Percentiles rank a stretch among this genome's conserved stretches.
These are phyloP conservation scores for Labrus mixtus DNA, from an alignment of 2,113 vertebrate genomes.

Conservation along the genomic window DNA sequence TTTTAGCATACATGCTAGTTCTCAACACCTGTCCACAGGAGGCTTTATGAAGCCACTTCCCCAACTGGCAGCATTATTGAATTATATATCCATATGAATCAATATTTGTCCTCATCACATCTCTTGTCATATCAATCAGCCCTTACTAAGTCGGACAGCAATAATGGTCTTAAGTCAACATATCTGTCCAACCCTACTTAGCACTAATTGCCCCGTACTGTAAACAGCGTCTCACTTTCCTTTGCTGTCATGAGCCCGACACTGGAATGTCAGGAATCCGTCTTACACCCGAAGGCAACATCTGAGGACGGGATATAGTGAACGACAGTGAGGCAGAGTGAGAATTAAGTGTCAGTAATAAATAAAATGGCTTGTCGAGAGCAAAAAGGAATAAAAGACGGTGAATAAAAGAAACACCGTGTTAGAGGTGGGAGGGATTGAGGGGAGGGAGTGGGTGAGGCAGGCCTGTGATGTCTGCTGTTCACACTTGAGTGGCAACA, in stretches of 20 bases:
- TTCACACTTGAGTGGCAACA: conserved; percentile 44
- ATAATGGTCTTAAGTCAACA: neutral
- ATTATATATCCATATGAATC: too few species aligned
- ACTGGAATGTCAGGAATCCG: conserved; percentile 66
- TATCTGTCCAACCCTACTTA: neutral
- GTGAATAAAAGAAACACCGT: conserved; percentile 30
- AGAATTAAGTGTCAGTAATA: neutral
- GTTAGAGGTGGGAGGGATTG: neutral
- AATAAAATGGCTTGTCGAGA: conserved; percentile 11
- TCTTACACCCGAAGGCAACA: conserved; percentile 44
- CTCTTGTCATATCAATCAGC: neutral
- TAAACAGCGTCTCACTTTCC: neutral
- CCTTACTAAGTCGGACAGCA: neutral
- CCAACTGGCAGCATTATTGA: too few species aligned
- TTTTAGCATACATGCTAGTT: too few species aligned
- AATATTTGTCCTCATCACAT: too few species aligned
- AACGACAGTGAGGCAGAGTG: neutral
- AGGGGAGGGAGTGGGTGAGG: neutral
- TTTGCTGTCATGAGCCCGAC: conserved; percentile 16
- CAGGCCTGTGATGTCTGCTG: conserved; percentile 35
- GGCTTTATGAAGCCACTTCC: too few species aligned
- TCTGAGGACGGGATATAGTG: conserved; percentile 3
- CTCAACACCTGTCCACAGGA: too few species aligned
- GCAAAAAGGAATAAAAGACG: conserved; percentile 22
- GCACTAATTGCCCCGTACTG: neutral